phyloP scores from a whole-genome alignment of 2,113 vertebrate genomes.

The Ibidorhyncha struthersii region DNA sequence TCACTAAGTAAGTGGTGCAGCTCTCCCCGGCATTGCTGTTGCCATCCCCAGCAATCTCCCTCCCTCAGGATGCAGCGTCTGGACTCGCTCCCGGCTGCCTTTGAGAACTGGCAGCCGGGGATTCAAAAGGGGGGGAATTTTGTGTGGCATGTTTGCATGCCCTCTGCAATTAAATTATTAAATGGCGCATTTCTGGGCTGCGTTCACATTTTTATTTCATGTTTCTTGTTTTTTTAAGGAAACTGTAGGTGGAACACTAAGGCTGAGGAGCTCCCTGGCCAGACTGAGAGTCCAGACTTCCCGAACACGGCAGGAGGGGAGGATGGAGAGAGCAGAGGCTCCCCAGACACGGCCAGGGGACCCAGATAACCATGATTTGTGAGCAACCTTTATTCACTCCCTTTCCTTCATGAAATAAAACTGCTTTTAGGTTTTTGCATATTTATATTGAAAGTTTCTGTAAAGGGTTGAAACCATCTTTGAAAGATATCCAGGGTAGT shows the following conservation, averaged over 20 bases:
- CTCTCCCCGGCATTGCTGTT: background rate
- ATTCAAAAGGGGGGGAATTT: background rate
- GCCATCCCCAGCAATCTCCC: background rate
- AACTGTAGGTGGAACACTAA: background rate
- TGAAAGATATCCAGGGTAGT: constrained; percentile 9
- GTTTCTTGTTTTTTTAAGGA: background rate
- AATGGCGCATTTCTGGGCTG: background rate
- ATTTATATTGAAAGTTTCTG: background rate
- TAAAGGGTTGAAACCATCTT: background rate
- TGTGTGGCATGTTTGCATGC: background rate
- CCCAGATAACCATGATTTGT: background rate
- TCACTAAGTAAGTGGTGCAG: constrained; percentile 27
- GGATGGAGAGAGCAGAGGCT: background rate
- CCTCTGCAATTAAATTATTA: background rate
- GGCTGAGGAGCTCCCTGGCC: background rate
- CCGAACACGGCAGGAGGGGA: background rate
- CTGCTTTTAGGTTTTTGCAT: background rate
- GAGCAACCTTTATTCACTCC: background rate
- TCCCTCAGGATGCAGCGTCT: background rate
- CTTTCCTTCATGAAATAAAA: background rate
- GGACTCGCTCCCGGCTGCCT: background rate
- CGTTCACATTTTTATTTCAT: fast-evolving
- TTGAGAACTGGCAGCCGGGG: background rate
- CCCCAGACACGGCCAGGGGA: background rate
- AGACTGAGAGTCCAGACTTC: background rate